Base-by-base conservation (phyloP, 2,888 invertebrate species). In the Thereva nobilitata region DNA sequence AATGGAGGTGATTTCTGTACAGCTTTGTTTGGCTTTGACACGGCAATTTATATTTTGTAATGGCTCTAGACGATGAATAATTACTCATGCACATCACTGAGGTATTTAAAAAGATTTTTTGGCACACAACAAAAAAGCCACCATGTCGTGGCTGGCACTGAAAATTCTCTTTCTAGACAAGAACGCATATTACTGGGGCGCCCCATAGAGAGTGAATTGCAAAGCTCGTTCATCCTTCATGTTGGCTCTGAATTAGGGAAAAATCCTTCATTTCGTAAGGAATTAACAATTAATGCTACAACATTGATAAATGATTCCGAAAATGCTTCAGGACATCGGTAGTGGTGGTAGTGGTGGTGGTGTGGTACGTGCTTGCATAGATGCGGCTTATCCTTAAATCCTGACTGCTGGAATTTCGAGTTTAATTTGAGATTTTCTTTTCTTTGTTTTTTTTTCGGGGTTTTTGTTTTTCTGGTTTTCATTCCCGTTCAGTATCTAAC, bases 1-100 rank as follows among this genome's bases (percentile, higher is more conserved):
- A 66, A 68, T 68, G 68, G 63, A 42, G 45, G 61, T 49, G 66
- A 66, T 68, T 68, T 68, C 66, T 68, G 61, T 49, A 50, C 61
- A 44, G 55, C 56, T 66, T 68, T 68, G 68, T 68, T 68, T 68
- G 68, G 66, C 50, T 68, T 68, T 66, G 66, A 68, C 66, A 66
- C 56, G 55, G 63, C 66, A 68, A 68, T 68, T 68, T 68, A 55
- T 66, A 49, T 63, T 61, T 57, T n/a, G 9, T 47, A 52, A 68
- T 56, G 59, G 49, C 68, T 59, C 49, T 57, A 59, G 65, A 65
- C 59, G 42, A 47, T 49, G n/a, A 35, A 59, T 65, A 68, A 68
- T 68, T 68, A 68, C 68, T 68, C 68, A 68, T 68, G 59, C 68
- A 68, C 65, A 10, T 59, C 59, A 47, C 8, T 5, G 12, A 37